These are phyloP conservation scores for Anser cygnoides DNA, from an alignment of 2,113 vertebrate species.

Conservation along the genomic window DNA sequence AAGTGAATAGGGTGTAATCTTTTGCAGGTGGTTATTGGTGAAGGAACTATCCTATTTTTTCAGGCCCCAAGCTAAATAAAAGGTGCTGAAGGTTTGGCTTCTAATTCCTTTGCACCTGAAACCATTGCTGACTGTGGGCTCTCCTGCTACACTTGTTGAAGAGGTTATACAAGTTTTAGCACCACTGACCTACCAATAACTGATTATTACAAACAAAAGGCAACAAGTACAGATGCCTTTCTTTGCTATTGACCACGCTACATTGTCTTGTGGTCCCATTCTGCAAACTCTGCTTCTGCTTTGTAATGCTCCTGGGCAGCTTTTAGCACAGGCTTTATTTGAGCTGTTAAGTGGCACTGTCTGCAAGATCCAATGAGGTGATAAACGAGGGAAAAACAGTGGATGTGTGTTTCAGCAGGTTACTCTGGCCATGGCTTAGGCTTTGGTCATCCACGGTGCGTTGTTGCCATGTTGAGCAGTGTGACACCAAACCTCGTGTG, in stretches of 20 bases:
- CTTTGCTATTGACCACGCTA: neutral
- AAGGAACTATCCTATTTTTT: neutral
- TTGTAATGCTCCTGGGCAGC: neutral
- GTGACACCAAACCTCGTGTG: neutral
- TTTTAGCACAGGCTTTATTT: neutral
- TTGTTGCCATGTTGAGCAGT: neutral
- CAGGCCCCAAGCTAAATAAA: neutral
- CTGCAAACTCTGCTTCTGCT: neutral
- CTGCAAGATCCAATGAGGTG: neutral
- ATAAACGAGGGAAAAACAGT: neutral
- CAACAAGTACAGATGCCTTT: neutral
- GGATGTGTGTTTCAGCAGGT: neutral
- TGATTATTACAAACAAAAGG: neutral
- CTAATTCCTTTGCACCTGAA: neutral
- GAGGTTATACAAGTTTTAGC: neutral
- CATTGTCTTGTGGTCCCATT: neutral
- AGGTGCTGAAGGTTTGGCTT: neutral
- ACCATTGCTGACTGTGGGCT: neutral
- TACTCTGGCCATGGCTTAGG: neutral
- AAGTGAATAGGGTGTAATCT: neutral
- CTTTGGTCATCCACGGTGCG: neutral
- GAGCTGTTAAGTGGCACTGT: neutral
- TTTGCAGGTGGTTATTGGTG: neutral
- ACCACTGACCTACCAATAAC: neutral
- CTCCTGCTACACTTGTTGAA: neutral